Conservation (phyloP, 2,797 vertebrate genomes). For the Helicolenus hilgendorfi region DNA sequence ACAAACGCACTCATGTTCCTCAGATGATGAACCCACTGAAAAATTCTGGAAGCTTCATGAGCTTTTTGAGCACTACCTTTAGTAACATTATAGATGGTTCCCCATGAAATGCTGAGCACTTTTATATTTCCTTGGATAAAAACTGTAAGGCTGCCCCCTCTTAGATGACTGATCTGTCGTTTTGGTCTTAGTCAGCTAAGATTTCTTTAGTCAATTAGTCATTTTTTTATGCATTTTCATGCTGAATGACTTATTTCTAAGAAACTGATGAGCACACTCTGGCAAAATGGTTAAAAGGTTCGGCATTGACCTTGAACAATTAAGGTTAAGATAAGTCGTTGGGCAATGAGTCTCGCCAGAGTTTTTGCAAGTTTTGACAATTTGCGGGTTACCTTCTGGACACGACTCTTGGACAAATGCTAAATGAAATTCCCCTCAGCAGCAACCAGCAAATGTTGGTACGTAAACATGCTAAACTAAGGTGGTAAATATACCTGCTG, state of each 20-base stretch:
- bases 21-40: not conserved
- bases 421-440: not conserved
- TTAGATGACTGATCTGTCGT: too few species aligned
- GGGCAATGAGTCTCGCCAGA: too few species aligned
- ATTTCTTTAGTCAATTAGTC: too few species aligned
- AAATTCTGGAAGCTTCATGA: not conserved
- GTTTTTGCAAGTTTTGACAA: too few species aligned
- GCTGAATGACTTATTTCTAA: too few species aligned
- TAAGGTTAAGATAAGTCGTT: too few species aligned
- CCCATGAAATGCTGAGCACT: not conserved
- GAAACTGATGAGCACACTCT: too few species aligned
- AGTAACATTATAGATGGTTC: not conserved
- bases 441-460: not conserved
- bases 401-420: not conserved
- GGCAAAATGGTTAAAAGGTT: too few species aligned
- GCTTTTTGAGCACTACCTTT: not conserved
- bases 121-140: not conserved
- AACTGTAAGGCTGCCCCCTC: not conserved
- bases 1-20: not conserved
- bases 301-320: accelerated
- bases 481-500: not conserved
- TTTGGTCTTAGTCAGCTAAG: too few species aligned
- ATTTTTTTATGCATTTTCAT: too few species aligned
- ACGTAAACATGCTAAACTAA: not conserved
- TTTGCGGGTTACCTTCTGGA: too few species aligned